Base-by-base conservation (phyloP, 2,113 vertebrate species). In the Hippocampus zosterae region DNA sequence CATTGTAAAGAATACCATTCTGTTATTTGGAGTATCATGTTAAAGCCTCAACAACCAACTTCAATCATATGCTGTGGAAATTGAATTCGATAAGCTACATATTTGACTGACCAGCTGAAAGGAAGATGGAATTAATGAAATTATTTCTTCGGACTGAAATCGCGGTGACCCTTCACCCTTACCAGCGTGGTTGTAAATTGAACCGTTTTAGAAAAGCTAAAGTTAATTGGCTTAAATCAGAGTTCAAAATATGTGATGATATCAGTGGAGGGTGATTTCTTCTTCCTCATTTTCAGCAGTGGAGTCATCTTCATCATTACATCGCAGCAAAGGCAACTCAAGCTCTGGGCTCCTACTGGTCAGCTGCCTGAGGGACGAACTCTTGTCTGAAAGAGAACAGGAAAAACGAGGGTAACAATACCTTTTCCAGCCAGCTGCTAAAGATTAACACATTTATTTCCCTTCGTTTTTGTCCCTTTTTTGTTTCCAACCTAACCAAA, bases 271-370 rank as follows among this genome's bases (percentile, higher is more conserved):
- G 37, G 44, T 69, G 57, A 90, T 90, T 80, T 92, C 88, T 16
- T 90, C 84, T 46, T 92, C 88, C 5, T 91, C 85, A 0, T 92
- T 90, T 33, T 81, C 76, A 2, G 83, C 86, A 15, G 71, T 59
- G 0, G 77, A 81, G 19, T 76, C 76, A 2, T 86, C 84, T 1
- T 85, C 86, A 12, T 88, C 82, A n/a, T 82, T 88, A 42, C 80
- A 29, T 8, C 69, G 87, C 76, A 65, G 87, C 23, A 98, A 90
- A 8, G 95, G 93, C 60, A 98, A 82, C 88, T 95, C 93, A 37
- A 95, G 88, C 81, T 95, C 94, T 0, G 90, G 84, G 67, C 83
- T 89, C 44, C 84, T 71, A 10, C 73, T 90, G 79, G 80, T 89
- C 42, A 89, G 77, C 40, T 88, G 83, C 59, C 92, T 89, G 61